Base-by-base conservation (phyloP, 2,888 invertebrate genomes). In the Drosophila putrida region DNA sequence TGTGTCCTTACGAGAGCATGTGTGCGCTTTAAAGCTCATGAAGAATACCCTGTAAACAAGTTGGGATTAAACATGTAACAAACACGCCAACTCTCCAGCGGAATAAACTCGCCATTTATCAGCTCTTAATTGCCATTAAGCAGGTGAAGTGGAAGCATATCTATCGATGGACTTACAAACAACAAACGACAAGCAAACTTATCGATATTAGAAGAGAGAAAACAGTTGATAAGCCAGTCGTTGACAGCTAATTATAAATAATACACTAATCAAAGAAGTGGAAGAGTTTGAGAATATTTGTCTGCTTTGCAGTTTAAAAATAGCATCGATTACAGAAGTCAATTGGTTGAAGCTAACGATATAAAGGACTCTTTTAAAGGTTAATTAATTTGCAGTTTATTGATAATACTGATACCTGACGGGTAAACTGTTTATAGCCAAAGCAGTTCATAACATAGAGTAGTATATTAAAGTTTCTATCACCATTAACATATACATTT, bases 41-140 rank as follows among this genome's bases (percentile, higher is more conserved):
- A 44, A 39, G 59, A n/a, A 73, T 71, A 59, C 68, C 77, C 78
- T 60, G 78, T 60, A 35, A 51, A 41, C 57, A 47, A 41, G 35
- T 35, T 10, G 39, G 33, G 31, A 50, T 59, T 50, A 59, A 50
- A 39, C 39, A 50, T 50, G 33, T 13, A 41, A 6, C 25, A 28
- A 15, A n/a, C 57, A 15, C 51, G 36, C 33, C 50, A 35, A 20
- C 11, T 27, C 49, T n/a, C 5, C 11, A 46, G 35, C 27, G 35
- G 11, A 33, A 43, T 39, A 49, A 60, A 50, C 35, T 44, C 31
- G 38, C 25, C 31, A 20, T 44, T 60, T 51, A 51, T 51, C 51
- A 44, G 44, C 35, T 31, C 33, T 11, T 35, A 49, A 50, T 38
- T 38, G 35, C 44, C 13, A 13, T 33, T 27, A 44, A 27, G 25